These are phyloP conservation scores for Caenorhabditis panamensis DNA, from an alignment of 2,888 invertebrate genomes.

Conservation along the genomic window DNA sequence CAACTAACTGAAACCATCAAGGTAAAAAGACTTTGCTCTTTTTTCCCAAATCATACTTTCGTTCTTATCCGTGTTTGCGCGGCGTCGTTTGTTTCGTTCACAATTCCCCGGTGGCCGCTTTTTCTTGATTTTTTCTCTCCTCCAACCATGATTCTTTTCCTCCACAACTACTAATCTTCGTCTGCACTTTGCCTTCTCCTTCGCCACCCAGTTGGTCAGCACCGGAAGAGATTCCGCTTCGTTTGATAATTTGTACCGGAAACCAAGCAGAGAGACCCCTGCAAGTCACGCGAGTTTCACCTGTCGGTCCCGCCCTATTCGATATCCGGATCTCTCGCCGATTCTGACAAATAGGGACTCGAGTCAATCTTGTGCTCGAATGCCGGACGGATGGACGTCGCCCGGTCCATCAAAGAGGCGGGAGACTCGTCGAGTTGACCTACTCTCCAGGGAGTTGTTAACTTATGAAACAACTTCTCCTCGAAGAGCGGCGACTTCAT, in stretches of 20 bases:
- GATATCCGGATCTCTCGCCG: neutral
- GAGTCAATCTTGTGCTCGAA: constrained; percentile 40
- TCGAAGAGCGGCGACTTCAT: constrained; percentile 46
- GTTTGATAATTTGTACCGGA: constrained; percentile 53
- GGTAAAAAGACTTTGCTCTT: constrained; percentile 9
- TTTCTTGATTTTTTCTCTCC: constrained; percentile 13
- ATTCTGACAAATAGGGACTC: constrained; percentile 25
- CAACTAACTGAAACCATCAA: no score
- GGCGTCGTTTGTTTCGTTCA: constrained; percentile 44
- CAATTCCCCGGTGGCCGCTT: constrained; percentile 34
- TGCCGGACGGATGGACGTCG: constrained; percentile 1
- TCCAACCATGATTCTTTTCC: constrained; percentile 18
- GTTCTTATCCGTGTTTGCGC: constrained; percentile 21
- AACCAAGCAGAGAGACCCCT: constrained; percentile 7
- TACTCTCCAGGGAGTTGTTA: constrained; percentile 57
- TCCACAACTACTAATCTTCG: constrained; percentile 39
- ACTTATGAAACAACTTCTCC: constrained; percentile 60
- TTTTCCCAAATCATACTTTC: constrained; percentile 21
- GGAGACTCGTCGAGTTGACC: constrained; percentile 26
- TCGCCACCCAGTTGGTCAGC: constrained; percentile 22
- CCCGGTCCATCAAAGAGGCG: constrained; percentile 41
- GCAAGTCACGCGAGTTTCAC: constrained; percentile 44
- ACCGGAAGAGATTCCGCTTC: constrained; percentile 51
- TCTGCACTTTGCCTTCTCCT: constrained; percentile 36
- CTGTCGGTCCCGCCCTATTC: constrained; percentile 30